Percentiles rank a stretch among this genome's conserved stretches.
These are phyloP conservation scores for Prunella fulvescens DNA, from an alignment of 2,113 vertebrate species.

Conservation along the genomic window DNA sequence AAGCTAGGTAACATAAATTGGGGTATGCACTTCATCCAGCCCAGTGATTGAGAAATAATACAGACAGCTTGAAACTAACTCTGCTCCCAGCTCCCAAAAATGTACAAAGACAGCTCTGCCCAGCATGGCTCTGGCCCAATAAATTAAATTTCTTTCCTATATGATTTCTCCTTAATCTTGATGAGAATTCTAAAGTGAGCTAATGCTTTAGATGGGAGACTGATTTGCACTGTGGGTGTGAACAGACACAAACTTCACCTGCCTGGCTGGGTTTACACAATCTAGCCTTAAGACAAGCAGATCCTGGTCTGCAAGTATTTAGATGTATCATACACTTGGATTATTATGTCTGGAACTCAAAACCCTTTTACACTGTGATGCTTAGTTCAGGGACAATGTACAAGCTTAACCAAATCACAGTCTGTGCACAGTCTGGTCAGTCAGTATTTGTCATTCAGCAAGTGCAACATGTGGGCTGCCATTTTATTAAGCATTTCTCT, in stretches of 20 bases:
- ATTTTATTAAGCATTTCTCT: neutral
- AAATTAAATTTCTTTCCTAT: neutral
- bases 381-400: slow-evolving; percentile 67
- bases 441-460: neutral
- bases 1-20: neutral
- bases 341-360: slow-evolving; percentile 74
- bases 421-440: neutral
- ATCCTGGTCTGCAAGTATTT: neutral
- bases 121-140: neutral
- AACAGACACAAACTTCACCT: neutral
- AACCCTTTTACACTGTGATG: slow-evolving; percentile 37
- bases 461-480: neutral
- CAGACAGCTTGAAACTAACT: neutral
- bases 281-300: slow-evolving; percentile 22
- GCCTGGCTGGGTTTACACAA: neutral
- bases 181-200: neutral
- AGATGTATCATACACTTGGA: slow-evolving; percentile 31
- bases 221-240: neutral
- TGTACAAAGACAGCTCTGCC: neutral
- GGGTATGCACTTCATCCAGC: neutral
- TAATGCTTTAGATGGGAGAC: neutral
- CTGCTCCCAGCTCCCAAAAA: neutral
- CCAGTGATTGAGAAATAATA: neutral
- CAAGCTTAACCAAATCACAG: slow-evolving; percentile 11
- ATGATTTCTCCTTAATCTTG: neutral